Percentiles rank a stretch among this genome's conserved stretches.
Conservation (phyloP, 2,797 vertebrate species). For the Picus viridis region DNA sequence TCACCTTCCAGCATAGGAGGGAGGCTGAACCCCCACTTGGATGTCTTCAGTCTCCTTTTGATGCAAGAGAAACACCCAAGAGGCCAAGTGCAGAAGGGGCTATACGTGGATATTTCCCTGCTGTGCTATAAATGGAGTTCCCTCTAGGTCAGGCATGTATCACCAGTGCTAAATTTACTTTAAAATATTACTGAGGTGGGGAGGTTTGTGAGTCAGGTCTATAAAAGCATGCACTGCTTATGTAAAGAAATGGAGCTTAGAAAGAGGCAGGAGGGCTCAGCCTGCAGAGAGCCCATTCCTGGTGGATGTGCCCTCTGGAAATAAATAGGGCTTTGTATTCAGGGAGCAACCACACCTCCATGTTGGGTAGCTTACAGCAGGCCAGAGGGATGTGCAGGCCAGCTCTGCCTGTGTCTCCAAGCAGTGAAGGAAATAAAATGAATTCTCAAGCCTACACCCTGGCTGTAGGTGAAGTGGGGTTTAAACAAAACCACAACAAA, state of each 20-base stretch:
- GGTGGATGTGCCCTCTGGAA: not conserved
- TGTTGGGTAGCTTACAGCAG: not conserved
- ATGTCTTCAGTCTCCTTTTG: not conserved
- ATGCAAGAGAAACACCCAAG: not conserved
- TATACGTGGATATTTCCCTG: not conserved
- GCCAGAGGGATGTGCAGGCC: not conserved
- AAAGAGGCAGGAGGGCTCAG: not conserved
- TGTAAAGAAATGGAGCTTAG: not conserved
- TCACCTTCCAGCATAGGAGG: rapidly evolving
- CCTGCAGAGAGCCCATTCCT: not conserved
- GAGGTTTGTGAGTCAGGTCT: conserved; percentile 60
- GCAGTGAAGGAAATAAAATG: not conserved
- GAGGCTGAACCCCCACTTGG: not conserved
- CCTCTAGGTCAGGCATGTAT: conserved; percentile 60
- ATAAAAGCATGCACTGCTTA: conserved; percentile 31
- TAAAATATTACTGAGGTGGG: conserved; percentile 45
- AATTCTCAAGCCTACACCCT: not conserved
- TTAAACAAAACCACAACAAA: not conserved
- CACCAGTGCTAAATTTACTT: conserved; percentile 62
- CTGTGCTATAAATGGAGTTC: conserved; percentile 42
- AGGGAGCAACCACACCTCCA: not conserved
- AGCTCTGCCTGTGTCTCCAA: not conserved
- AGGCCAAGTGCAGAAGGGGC: not conserved
- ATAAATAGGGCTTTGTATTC: not conserved
- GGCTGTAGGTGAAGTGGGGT: not conserved